Conservation (phyloP, 2,888 invertebrate genomes). For the Tipula lateralis region DNA sequence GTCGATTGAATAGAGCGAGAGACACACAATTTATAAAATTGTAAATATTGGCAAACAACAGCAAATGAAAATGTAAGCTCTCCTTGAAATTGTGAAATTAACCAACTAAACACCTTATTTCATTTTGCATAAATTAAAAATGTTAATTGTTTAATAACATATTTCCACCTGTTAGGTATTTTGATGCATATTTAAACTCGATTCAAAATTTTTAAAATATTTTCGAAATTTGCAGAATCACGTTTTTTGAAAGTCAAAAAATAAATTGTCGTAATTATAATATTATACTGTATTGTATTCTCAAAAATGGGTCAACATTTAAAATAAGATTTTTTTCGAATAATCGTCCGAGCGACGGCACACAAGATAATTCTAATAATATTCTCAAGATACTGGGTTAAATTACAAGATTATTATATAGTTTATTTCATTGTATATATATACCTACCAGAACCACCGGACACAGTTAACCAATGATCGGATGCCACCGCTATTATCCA, state of each 20-base stretch:
- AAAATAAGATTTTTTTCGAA: background rate
- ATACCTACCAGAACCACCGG: slow-evolving; percentile 43
- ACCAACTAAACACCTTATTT: background rate
- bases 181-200: too few species aligned
- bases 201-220: too few species aligned
- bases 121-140: background rate
- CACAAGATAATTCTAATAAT: background rate
- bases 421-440: too few species aligned
- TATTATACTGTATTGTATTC: too few species aligned
- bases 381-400: background rate
- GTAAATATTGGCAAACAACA: too few species aligned
- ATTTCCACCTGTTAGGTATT: background rate
- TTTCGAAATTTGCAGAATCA: too few species aligned
- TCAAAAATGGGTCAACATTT: background rate
- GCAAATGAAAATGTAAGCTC: too few species aligned
- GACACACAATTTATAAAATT: too few species aligned
- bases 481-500: slow-evolving; percentile 73
- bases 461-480: slow-evolving; percentile 65
- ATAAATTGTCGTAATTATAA: too few species aligned
- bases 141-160: background rate
- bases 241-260: too few species aligned
- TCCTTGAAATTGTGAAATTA: too few species aligned
- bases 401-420: background rate
- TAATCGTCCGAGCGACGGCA: background rate
- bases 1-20: too few species aligned